Evolutionary conservation across 2,888 invertebrate genomes (phyloP), one percentile per base, ranked within the genome.

Genomic region (Ectropis crepuscularia): DNA sequence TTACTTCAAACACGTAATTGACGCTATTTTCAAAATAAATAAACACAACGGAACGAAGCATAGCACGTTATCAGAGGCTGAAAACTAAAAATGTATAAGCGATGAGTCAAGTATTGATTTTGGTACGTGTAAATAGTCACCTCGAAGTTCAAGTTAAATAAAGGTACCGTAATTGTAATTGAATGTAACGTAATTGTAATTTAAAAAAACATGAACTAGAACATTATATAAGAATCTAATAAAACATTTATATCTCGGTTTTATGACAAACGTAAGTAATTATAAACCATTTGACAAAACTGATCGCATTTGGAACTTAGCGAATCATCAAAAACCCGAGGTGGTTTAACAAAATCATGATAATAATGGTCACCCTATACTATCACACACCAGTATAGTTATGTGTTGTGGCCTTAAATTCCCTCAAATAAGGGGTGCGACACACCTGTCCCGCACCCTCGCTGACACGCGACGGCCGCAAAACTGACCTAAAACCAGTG

Each of bases 361-460:
- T 69, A 68, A 67, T 68, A 68, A 73, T 76, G 73, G 83, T 75
- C 81, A 85, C 87, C 88, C 82, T 78, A 79, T 62, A 65, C 58
- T 71, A 79, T 70, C 63, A 72, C 74, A 74, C 77, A 78, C 71
- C 70, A 81, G 83, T 88, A 89, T 83, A 88, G 90, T 78, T 82
- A 89, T 90, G 87, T 81, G 75, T 80, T 87, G 80, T 83, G 82
- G 76, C 84, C 82, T 83, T 74, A 86, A 86, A 89, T 84, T 88
- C 89, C 88, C 87, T 88, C 77, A 87, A 85, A 88, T 86, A 88
- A 88, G 86, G 91, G 91, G 89, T 90, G 86, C 74, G 74, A 75
- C 90, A 87, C 91, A 90, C 90, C 90, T 91, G 91, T 87, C 90
- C 83, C 66, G 85, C 90, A 77, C 90, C 92, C 91, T 89, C 88